phyloP scores from a whole-genome alignment of 2,797 vertebrate genomes.

The Cirrhinus mrigala region DNA sequence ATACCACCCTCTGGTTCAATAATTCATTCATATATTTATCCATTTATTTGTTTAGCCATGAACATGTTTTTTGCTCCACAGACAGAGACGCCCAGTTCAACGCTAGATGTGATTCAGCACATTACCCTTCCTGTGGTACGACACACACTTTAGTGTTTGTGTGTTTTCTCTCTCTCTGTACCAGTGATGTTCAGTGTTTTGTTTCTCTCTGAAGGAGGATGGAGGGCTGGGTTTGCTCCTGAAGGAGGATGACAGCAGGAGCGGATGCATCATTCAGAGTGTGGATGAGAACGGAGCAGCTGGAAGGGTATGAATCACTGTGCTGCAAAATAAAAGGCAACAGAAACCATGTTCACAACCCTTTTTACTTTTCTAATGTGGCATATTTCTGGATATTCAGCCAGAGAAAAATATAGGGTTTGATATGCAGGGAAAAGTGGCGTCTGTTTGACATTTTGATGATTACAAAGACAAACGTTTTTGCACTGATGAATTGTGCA shows the following conservation, averaged over 20 bases:
- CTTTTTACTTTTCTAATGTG: background rate
- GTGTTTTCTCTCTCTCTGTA: background rate
- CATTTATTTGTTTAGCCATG: background rate
- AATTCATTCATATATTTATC: background rate
- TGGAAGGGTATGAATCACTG: conserved; percentile 73
- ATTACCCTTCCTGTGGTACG: conserved; percentile 27
- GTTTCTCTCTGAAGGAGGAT: conserved; percentile 81
- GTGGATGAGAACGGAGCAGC: conserved; percentile 82
- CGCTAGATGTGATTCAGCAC: conserved; percentile 30
- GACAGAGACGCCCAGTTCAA: background rate
- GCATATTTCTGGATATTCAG: background rate
- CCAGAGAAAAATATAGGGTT: background rate
- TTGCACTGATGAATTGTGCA: background rate
- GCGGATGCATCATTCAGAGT: conserved; percentile 83
- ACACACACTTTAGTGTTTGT: background rate
- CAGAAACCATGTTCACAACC: background rate
- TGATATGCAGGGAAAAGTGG: background rate
- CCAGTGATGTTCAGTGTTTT: background rate
- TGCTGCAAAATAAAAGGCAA: background rate
- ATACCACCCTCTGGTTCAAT: background rate
- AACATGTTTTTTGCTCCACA: background rate
- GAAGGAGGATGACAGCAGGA: conserved; percentile 82
- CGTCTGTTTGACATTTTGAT: background rate
- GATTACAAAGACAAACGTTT: background rate
- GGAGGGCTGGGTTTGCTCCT: conserved; percentile 84